Evolutionary conservation across 2,888 invertebrate genomes (phyloP).

Genomic region (Psylliodes chrysocephalus): DNA sequence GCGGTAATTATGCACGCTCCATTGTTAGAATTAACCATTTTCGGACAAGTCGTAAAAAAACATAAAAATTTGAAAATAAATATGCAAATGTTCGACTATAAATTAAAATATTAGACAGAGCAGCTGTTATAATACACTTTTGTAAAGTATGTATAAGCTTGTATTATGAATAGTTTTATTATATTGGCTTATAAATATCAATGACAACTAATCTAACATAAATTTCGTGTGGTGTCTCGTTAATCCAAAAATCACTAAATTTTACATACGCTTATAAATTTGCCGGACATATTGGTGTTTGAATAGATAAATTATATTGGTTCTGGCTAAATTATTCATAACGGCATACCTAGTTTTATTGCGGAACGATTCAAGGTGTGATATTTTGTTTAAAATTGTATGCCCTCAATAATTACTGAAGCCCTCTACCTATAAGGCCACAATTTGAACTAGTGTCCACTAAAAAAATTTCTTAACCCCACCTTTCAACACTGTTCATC

Average conservation of each 20-base stretch:
- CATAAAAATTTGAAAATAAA: neutral
- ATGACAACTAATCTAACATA: conserved; percentile 11
- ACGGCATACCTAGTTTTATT: neutral
- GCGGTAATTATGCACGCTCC: no score
- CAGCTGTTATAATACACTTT: conserved; percentile 1
- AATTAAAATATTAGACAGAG: conserved; percentile 5
- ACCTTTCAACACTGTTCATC: no score
- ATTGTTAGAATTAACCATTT: no score
- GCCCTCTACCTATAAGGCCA: no score
- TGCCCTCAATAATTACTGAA: no score
- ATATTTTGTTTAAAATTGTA: neutral
- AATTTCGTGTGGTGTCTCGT: conserved; percentile 2
- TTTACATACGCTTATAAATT: conserved; percentile 5
- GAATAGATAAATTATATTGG: neutral
- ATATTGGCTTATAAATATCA: conserved; percentile 7
- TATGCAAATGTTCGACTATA: neutral
- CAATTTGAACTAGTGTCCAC: no score
- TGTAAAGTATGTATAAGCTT: neutral
- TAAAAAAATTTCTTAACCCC: no score
- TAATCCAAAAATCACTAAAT: conserved; percentile 5
- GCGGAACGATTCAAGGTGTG: neutral
- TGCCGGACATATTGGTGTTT: neutral
- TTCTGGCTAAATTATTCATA: neutral
- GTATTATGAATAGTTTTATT: conserved; percentile 9
- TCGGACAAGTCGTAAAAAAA: no score